A percentile compares a stretch with the other conserved stretches of the same genome.
Conservation (phyloP, 2,888 invertebrate species). For the Podotricha telesiphe region DNA sequence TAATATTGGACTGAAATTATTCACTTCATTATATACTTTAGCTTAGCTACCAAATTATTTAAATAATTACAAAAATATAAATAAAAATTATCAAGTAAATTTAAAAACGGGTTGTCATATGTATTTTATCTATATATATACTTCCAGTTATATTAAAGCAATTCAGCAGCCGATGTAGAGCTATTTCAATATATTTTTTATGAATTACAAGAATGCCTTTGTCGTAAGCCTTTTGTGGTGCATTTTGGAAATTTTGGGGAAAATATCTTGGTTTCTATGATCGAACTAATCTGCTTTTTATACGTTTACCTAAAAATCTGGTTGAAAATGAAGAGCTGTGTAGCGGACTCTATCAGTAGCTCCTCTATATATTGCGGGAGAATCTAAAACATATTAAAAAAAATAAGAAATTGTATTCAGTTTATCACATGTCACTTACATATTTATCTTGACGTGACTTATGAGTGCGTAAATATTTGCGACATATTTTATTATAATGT, state of each 20-base stretch:
- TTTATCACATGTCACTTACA: background rate
- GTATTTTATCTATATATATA: constrained; percentile 12
- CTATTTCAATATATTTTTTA: background rate
- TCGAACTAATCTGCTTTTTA: too few species aligned
- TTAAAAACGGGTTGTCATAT: constrained; percentile 9
- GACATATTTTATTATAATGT: too few species aligned
- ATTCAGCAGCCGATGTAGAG: background rate
- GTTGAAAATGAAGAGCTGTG: too few species aligned
- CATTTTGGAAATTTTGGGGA: background rate
- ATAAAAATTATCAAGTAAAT: background rate
- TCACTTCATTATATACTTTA: constrained; percentile 5
- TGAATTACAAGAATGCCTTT: background rate
- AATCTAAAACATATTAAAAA: too few species aligned
- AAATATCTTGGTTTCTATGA: too few species aligned
- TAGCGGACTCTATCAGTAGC: too few species aligned
- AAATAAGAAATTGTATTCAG: background rate
- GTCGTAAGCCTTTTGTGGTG: background rate
- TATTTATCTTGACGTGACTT: background rate
- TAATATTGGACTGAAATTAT: background rate
- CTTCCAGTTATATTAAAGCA: background rate
- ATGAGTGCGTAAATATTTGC: background rate
- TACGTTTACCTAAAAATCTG: too few species aligned
- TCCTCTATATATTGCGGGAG: too few species aligned
- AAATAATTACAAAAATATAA: constrained; percentile 15
- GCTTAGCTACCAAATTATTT: background rate